Conservation (phyloP, 2,797 vertebrate genomes). For the Otolemur crassicaudatus region DNA sequence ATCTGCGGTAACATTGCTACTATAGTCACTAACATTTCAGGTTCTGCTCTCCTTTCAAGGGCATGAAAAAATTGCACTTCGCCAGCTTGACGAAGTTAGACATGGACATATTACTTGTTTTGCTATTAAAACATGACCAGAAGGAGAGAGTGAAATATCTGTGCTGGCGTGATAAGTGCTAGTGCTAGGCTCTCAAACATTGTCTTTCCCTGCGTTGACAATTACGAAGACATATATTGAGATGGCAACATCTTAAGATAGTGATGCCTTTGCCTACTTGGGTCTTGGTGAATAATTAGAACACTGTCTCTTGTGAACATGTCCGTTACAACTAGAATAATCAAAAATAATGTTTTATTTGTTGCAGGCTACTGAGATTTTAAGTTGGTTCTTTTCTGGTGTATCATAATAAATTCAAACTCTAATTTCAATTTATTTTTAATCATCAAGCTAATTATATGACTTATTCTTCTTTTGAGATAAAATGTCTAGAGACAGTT, state of each 20-base stretch:
- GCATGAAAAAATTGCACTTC: background rate
- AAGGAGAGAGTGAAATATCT: background rate
- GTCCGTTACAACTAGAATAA: background rate
- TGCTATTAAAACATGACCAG: background rate
- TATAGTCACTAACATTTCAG: background rate
- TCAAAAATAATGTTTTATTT: background rate
- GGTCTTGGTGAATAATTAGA: background rate
- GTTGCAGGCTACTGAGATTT: background rate
- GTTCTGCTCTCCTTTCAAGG: background rate
- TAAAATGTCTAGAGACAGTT: background rate
- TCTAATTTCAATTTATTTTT: constrained; percentile 45
- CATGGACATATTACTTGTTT: background rate
- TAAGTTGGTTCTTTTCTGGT: background rate
- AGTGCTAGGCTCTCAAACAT: background rate
- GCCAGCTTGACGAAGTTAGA: background rate
- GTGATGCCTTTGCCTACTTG: background rate
- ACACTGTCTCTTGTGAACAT: background rate
- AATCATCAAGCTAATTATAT: background rate
- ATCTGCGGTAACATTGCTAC: background rate
- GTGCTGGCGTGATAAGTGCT: background rate
- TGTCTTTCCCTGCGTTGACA: background rate
- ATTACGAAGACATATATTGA: background rate
- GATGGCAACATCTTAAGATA: background rate
- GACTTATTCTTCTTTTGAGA: constrained; percentile 12
- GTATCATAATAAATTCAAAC: background rate